Percentiles rank a stretch among this genome's conserved stretches.
These are phyloP conservation scores for Pelmatolapia mariae DNA, from an alignment of 2,113 vertebrate species.

Conservation along the genomic window DNA sequence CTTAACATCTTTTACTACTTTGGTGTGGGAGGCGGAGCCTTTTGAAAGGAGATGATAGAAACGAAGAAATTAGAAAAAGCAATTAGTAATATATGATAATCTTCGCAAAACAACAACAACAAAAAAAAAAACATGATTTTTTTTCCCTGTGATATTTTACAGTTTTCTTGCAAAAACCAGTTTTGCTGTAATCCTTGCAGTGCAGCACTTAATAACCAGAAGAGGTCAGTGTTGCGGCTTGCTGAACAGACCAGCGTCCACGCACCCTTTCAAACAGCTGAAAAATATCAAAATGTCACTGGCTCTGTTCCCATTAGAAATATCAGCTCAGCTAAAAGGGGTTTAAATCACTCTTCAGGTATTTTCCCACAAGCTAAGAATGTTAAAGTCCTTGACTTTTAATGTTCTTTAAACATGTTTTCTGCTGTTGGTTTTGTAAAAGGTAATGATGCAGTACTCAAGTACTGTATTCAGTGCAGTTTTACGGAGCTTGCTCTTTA, in stretches of 20 bases:
- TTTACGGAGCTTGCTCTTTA: neutral
- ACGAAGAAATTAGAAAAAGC: neutral
- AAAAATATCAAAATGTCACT: conserved; percentile 8
- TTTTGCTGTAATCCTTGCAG: neutral
- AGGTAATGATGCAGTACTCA: neutral
- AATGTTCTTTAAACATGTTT: neutral
- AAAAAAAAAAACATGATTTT: neutral
- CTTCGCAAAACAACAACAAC: neutral
- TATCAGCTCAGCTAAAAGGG: neutral
- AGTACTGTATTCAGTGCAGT: neutral
- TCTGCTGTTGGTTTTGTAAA: neutral
- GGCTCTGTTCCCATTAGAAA: neutral
- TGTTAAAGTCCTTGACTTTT: neutral
- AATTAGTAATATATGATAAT: neutral
- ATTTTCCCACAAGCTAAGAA: conserved; percentile 5
- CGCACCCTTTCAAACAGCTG: neutral
- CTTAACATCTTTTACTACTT: neutral
- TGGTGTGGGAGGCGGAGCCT: neutral
- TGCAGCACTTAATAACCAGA: conserved; percentile 7
- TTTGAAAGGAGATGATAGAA: neutral
- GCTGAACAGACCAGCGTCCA: neutral
- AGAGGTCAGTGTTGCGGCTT: conserved; percentile 43
- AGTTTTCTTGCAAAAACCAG: neutral
- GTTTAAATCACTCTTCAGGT: conserved; percentile 9
- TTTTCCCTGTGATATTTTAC: neutral